Base-by-base conservation (phyloP, 2,797 vertebrate species). In the Xyrichtys novacula region DNA sequence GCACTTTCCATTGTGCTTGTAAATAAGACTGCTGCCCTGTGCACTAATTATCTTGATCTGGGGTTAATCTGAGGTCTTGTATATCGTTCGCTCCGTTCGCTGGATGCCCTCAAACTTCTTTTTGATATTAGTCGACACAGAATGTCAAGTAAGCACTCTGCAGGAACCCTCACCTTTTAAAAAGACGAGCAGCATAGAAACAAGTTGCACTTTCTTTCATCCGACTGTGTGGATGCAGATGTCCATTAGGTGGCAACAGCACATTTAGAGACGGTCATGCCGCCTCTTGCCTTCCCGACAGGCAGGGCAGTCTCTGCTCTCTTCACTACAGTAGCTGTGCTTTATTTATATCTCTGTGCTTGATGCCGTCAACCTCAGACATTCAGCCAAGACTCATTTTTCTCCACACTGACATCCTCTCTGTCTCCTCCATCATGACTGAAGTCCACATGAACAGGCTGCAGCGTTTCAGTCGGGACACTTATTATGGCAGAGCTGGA, bases 241-340 rank as follows among this genome's bases (percentile, higher is more conserved):
- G 71, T 80, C 91, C 91, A 90, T 85, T 89, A 94, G 92, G 82
- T 86, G 91, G 90, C 88, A 81, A 86, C 85, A 76, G 69, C 83
- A 84, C 79, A 70, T 88, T 53, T 88, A 10, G 14, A 63, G 72
- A 62, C 15, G 48, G 5, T 11, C 22, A 10, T 26, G 25, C 56
- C 49, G 22, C 20, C 23, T 31, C 23, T 22, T 25, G 1, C 38
- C 2, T 12, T 17, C 2, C 56, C 17, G 9, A 22, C 57, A 38
- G 34, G 40, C 64, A 60, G 29, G 32, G 26, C 59, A 50, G 61
- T 38, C 49, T 36, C 43, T 64, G 26, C 34, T 43, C 38, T 50
- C 40, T 62, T 56, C 52, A 61, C 55, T 38, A 38, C 16, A 20
- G 25, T 39, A n/a, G n/a, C n/a, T n/a, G 38, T 65, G 58, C 63